A percentile compares a stretch with the other conserved stretches of the same genome.
These are phyloP conservation scores for Cyprinodon tularosa DNA, from an alignment of 2,113 vertebrate genomes.

Conservation along the genomic window DNA sequence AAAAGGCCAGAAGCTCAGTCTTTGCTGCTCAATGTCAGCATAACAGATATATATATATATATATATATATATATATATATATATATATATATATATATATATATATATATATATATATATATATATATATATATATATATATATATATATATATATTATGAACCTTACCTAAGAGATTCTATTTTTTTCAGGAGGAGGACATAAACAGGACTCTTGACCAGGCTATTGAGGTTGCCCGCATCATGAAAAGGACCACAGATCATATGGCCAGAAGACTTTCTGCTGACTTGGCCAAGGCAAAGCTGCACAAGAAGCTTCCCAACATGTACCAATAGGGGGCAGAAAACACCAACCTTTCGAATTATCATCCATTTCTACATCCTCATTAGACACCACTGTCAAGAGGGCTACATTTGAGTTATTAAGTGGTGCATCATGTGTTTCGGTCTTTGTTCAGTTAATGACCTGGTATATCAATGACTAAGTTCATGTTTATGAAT, in stretches of 20 bases:
- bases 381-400: no score
- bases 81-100: no score
- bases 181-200: slow-evolving; percentile 73
- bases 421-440: no score
- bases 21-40: neutral
- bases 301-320: slow-evolving; percentile 64
- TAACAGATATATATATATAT: neutral
- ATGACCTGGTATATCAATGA: no score
- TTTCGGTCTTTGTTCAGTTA: no score
- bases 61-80: no score
- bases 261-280: slow-evolving; percentile 85
- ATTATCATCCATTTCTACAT: neutral
- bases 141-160: neutral
- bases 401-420: no score
- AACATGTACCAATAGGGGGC: slow-evolving; percentile 44
- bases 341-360: slow-evolving; percentile 43
- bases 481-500: no score
- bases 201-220: slow-evolving; percentile 85
- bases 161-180: neutral
- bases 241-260: slow-evolving; percentile 88
- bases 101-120: no score
- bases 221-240: slow-evolving; percentile 84
- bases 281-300: slow-evolving; percentile 83
- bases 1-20: slow-evolving; percentile 50
- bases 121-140: neutral